phyloP scores from a whole-genome alignment of 1,140 invertebrate genomes.

The Euborellia annulipes region DNA sequence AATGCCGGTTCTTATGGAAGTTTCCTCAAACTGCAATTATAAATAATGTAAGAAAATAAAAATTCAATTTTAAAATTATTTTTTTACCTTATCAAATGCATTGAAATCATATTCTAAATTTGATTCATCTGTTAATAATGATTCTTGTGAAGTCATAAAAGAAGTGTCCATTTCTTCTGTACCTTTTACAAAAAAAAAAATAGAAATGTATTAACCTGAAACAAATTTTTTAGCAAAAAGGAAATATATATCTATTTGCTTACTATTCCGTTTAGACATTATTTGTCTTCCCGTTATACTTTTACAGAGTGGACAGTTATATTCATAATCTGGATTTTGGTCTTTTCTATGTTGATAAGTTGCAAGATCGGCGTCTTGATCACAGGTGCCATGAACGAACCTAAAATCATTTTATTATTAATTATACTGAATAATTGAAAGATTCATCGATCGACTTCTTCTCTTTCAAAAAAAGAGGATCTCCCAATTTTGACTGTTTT shows the following conservation, averaged over 20 bases:
- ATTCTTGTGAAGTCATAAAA: conserved; percentile 52
- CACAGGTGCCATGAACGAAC: conserved; percentile 86
- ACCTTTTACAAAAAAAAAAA: conserved; percentile 25
- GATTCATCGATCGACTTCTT: too few species aligned
- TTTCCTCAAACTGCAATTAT: conserved; percentile 18
- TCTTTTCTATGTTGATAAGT: conserved; percentile 66
- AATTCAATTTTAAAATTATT: neutral
- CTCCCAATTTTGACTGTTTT: too few species aligned
- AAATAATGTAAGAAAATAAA: neutral
- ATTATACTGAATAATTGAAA: too few species aligned
- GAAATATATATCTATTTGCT: conserved; percentile 24
- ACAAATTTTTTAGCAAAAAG: too few species aligned
- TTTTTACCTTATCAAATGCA: conserved; percentile 5
- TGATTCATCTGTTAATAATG: conserved; percentile 39
- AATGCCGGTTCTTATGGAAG: conserved; percentile 29
- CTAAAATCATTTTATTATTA: too few species aligned
- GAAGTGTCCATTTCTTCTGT: conserved; percentile 43
- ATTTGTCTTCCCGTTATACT: conserved; percentile 30
- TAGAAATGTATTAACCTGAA: conserved; percentile 2
- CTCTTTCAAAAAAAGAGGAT: too few species aligned
- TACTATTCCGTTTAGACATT: conserved; percentile 43
- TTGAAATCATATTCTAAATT: conserved; percentile 21
- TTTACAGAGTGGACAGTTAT: conserved; percentile 75
- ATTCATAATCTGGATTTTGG: conserved; percentile 68
- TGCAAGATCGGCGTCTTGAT: conserved; percentile 66